Conservation (phyloP, 2,113 vertebrate genomes). For the Cichladusa arquata region DNA sequence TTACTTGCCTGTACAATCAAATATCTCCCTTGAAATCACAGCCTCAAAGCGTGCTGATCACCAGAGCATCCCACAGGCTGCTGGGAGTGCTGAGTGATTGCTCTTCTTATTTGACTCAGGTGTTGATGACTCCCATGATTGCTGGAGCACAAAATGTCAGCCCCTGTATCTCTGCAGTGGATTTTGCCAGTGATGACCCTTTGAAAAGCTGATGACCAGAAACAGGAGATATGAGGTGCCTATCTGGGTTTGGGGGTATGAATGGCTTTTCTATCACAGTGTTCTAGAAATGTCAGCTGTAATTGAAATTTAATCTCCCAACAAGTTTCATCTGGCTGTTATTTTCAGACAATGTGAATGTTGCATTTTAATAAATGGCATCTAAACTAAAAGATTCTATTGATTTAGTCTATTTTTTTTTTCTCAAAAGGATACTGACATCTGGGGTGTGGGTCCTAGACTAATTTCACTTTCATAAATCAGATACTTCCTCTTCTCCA, state of each 20-base stretch:
- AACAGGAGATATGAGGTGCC: neutral
- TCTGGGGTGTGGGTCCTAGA: neutral
- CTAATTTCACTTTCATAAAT: slow-evolving; percentile 4
- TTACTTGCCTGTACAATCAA: neutral
- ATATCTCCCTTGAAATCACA: neutral
- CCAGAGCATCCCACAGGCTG: neutral
- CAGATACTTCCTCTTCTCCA: neutral
- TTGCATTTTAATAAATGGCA: slow-evolving; percentile 58
- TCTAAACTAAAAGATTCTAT: slow-evolving; percentile 27
- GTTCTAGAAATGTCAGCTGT: slow-evolving; percentile 61
- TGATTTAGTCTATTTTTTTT: neutral
- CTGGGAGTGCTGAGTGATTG: neutral
- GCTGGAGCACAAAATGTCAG: slow-evolving; percentile 20
- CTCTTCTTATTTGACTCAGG: neutral
- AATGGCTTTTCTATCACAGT: neutral
- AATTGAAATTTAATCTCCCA: slow-evolving; percentile 65
- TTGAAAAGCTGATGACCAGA: neutral
- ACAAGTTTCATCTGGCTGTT: slow-evolving; percentile 31
- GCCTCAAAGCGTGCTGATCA: neutral
- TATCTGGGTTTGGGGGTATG: neutral
- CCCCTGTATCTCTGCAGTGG: neutral
- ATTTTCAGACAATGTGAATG: slow-evolving; percentile 34
- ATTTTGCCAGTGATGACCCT: neutral
- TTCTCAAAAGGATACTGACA: neutral
- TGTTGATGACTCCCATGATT: neutral